phyloP scores from a whole-genome alignment of 2,113 vertebrate species.

The Myxocyprinus asiaticus region DNA sequence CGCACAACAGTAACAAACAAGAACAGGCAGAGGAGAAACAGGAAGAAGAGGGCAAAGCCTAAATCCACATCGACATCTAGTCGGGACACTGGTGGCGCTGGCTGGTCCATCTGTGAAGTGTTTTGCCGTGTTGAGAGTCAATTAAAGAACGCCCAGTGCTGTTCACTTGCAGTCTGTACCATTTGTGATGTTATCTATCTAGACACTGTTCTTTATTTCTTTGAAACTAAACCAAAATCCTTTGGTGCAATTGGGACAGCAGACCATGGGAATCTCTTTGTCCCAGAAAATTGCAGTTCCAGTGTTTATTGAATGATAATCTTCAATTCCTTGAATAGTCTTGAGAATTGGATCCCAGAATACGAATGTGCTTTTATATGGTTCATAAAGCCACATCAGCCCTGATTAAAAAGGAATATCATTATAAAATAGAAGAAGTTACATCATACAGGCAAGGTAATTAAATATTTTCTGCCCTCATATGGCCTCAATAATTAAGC shows the following conservation, averaged over 20 bases:
- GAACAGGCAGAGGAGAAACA: slow-evolving; percentile 76
- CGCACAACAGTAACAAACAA: slow-evolving; percentile 75
- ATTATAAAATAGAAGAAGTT: slow-evolving; percentile 8
- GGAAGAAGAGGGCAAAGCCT: slow-evolving; percentile 79
- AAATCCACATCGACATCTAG: slow-evolving; percentile 78
- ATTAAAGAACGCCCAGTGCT: neutral
- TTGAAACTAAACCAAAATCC: neutral
- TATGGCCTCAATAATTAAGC: neutral
- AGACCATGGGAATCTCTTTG: neutral
- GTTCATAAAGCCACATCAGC: neutral
- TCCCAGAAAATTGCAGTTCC: neutral
- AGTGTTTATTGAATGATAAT: neutral
- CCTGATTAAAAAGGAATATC: slow-evolving; percentile 9
- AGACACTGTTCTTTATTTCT: neutral
- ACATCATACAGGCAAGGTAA: slow-evolving; percentile 20
- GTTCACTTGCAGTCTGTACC: neutral
- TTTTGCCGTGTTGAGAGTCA: neutral
- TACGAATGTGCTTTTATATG: neutral
- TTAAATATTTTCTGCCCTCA: neutral
- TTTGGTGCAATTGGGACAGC: neutral
- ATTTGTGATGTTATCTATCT: slow-evolving; percentile 4
- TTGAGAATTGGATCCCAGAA: neutral
- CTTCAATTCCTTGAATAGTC: neutral
- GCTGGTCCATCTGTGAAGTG: slow-evolving; percentile 65
- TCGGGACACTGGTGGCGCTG: slow-evolving; percentile 21